Conservation (phyloP, 1,140 invertebrate species). For the Sitophilus oryzae region DNA sequence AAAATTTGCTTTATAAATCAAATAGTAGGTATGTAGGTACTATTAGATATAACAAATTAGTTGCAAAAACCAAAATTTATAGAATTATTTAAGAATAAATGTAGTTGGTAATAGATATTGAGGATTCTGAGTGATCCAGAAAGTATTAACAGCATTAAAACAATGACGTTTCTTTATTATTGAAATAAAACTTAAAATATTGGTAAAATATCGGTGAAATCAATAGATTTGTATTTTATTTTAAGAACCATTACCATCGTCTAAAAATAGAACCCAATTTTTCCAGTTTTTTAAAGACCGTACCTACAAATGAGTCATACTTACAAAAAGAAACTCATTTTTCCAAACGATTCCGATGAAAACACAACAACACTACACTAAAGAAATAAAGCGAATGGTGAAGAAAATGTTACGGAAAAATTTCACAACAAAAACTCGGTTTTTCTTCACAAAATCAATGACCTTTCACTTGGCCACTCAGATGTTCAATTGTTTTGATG, state of each 20-base stretch:
- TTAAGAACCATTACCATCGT: slow-evolving; percentile 17
- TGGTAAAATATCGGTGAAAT: too few relatives aligned
- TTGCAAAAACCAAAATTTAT: too few relatives aligned
- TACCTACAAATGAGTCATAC: slow-evolving; percentile 30
- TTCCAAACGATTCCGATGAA: slow-evolving; percentile 12
- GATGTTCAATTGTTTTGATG: slow-evolving; percentile 25
- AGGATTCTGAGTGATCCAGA: too few relatives aligned
- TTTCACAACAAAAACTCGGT: slow-evolving; percentile 10
- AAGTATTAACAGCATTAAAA: too few relatives aligned
- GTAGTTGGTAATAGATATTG: too few relatives aligned
- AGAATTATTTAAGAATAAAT: too few relatives aligned
- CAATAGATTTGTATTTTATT: slow-evolving; percentile 17
- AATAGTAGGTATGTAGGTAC: too few relatives aligned
- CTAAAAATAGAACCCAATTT: slow-evolving; percentile 9
- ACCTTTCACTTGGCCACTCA: slow-evolving; percentile 20
- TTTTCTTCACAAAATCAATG: slow-evolving; percentile 23
- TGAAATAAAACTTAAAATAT: too few relatives aligned
- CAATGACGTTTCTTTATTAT: too few relatives aligned
- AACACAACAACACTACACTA: neutral
- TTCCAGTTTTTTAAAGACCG: slow-evolving; percentile 20
- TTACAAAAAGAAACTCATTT: slow-evolving; percentile 47
- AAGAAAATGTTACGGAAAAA: neutral
- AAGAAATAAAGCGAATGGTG: neutral
- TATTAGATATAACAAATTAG: too few relatives aligned
- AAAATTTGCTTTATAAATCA: too few relatives aligned